Evolutionary conservation across 2,888 invertebrate species (phyloP), one percentile per base, ranked within the genome.

Genomic region (Gastrophysa polygoni): DNA sequence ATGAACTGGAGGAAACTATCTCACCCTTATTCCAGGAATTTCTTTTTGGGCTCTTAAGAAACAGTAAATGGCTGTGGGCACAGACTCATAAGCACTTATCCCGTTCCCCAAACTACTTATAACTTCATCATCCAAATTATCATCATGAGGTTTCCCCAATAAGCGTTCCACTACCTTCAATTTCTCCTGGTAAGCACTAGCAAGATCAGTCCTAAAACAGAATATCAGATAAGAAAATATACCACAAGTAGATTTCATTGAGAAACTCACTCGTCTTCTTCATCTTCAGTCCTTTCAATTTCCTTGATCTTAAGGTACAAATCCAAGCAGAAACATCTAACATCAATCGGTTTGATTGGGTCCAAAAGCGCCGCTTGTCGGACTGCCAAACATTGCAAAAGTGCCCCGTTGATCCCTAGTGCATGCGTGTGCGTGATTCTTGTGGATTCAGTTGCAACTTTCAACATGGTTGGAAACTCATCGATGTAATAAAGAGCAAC

Each of bases 11-110:
- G 4, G 11, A 2, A 28, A 43, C 16, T 16, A 6, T 63, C 66
- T 74, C 78, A 85, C 85, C 75, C 83, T 74, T 48, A 85, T 83
- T 29, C 78, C 81, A 2, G 80, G 77, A 61, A 87, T 84, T 46
- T 83, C 82, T 44, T 80, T 80, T 57, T 73, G 67, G 4, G 87
- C 85, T 69, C 82, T 81, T 24, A 91, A 78, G 75, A 90, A 91
- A 70, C 88, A 87, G 77, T 85, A 91, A 67, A 91, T 85, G 16
- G 91, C 90, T 18, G 90, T 89, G 2, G 91, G 89, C 7, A 91
- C 90, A 0, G 91, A 90, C 66, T 85, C 83, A n/a, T 88, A 74
- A 1, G 91, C 91, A 44, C 85, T 80, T 4, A 89, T 83, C 61
- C 83, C 83, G 74, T 86, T 87, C 3, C 91, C 91, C 69, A 88